These are phyloP conservation scores for Lithodes maja DNA, from an alignment of 2,888 invertebrate species.

Conservation along the genomic window DNA sequence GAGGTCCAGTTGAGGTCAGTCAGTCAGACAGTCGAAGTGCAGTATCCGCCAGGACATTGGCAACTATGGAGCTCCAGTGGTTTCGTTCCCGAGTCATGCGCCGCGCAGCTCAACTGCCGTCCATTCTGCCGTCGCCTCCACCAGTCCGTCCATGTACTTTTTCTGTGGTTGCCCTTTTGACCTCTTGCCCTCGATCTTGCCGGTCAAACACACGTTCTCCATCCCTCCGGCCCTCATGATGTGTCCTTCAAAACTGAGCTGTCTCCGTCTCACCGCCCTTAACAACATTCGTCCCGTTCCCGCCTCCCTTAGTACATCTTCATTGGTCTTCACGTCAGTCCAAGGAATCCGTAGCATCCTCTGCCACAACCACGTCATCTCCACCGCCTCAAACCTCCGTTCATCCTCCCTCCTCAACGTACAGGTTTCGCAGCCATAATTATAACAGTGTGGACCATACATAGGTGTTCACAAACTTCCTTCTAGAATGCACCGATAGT, in stretches of 20 bases:
- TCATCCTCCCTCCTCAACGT: conserved; percentile 5
- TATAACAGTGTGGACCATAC: background rate
- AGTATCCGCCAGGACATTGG: too few species aligned
- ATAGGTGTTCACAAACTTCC: background rate
- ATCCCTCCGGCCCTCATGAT: background rate
- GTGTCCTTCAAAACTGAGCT: background rate
- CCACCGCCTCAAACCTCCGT: conserved; percentile 21
- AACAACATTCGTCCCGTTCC: background rate
- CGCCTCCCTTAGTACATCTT: background rate
- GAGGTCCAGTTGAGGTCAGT: too few species aligned
- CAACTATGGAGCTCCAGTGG: too few species aligned
- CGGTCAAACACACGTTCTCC: background rate
- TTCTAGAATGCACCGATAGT: background rate
- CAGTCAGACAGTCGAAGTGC: too few species aligned
- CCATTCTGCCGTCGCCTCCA: background rate
- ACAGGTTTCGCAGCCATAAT: background rate
- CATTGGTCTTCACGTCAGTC: background rate
- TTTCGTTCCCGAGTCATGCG: too few species aligned
- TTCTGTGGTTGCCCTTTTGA: background rate
- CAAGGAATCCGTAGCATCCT: background rate
- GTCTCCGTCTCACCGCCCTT: background rate
- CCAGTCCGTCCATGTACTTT: conserved; percentile 10
- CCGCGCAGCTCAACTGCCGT: too few species aligned
- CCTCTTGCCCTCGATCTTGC: background rate
- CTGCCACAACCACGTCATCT: background rate